Percentiles rank a stretch among this genome's conserved stretches.
phyloP scores from a whole-genome alignment of 1,140 invertebrate species.

The Drosophila sulfurigaster region DNA sequence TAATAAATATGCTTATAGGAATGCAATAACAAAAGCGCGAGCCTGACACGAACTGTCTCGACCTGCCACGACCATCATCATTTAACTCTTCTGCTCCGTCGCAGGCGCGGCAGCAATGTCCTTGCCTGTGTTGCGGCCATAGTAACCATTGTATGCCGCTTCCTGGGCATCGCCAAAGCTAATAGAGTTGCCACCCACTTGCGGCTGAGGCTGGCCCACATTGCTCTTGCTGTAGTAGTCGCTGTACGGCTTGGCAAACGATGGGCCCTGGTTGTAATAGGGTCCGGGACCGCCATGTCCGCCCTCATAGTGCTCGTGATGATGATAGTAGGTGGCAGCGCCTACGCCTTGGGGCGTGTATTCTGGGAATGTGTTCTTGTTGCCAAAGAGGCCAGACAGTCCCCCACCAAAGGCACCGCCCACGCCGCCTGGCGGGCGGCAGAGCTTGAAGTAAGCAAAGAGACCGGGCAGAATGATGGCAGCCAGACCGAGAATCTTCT shows the following conservation, averaged over 20 bases:
- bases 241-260: conserved; percentile 81
- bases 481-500: conserved; percentile 92
- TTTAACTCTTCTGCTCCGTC: conserved; percentile 40
- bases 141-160: conserved; percentile 90
- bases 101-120: conserved; percentile 72
- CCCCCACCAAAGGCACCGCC: conserved; percentile 69
- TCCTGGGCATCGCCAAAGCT: conserved; percentile 89
- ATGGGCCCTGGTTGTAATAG: conserved; percentile 80
- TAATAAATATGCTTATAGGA: conserved; percentile 81
- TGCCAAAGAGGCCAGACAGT: conserved; percentile 73
- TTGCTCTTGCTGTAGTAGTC: conserved; percentile 85
- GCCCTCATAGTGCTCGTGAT: conserved; percentile 85
- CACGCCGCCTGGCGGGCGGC: conserved; percentile 86
- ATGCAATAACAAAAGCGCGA: conserved; percentile 66
- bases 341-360: conserved; percentile 88
- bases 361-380: conserved; percentile 86
- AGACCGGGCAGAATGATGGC: conserved; percentile 91
- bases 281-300: conserved; percentile 53
- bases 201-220: conserved; percentile 57
- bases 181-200: conserved; percentile 85
- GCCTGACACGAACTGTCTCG: conserved; percentile 28
- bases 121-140: conserved; percentile 83
- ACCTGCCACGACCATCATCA: conserved; percentile 43
- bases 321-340: conserved; percentile 86
- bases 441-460: conserved; percentile 93